phyloP scores from a whole-genome alignment of 2,797 vertebrate genomes.

The Aplochiton taeniatus region DNA sequence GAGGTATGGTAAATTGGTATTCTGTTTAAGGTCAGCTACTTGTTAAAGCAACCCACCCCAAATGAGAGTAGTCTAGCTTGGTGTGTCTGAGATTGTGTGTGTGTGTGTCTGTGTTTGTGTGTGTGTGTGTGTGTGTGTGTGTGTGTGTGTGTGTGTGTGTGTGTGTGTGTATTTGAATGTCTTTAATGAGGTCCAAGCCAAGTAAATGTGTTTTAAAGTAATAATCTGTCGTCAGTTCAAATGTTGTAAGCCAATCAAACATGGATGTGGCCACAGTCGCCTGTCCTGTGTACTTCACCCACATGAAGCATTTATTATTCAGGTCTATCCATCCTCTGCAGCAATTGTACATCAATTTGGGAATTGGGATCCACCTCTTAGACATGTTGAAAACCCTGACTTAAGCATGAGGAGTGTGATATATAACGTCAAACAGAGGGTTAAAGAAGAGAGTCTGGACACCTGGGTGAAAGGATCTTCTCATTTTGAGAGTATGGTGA shows the following conservation, averaged over 20 bases:
- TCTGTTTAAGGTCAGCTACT: too few relatives aligned
- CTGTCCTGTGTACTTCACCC: not conserved
- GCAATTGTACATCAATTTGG: not conserved
- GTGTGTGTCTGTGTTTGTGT: not conserved
- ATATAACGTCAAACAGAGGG: too few relatives aligned
- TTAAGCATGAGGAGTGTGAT: too few relatives aligned
- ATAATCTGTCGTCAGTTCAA: too few relatives aligned
- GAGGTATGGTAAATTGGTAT: not conserved
- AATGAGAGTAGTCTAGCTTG: constrained; percentile 19
- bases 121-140: constrained; percentile 1
- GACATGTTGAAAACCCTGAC: too few relatives aligned
- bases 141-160: constrained; percentile 3
- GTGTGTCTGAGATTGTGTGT: constrained; percentile 1
- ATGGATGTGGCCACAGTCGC: not conserved
- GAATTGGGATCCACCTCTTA: not conserved
- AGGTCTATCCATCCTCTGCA: not conserved
- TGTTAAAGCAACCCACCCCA: not conserved
- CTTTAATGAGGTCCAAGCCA: not conserved
- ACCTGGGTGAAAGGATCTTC: too few relatives aligned
- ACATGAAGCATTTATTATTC: not conserved
- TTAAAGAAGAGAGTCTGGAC: too few relatives aligned
- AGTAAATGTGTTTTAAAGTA: not conserved
- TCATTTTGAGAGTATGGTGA: too few relatives aligned
- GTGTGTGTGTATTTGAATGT: constrained; percentile 6
- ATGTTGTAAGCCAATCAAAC: too few relatives aligned